These are phyloP conservation scores for Hyperoplus lanceolatus DNA, from an alignment of 2,797 vertebrate genomes.

Conservation along the genomic window DNA sequence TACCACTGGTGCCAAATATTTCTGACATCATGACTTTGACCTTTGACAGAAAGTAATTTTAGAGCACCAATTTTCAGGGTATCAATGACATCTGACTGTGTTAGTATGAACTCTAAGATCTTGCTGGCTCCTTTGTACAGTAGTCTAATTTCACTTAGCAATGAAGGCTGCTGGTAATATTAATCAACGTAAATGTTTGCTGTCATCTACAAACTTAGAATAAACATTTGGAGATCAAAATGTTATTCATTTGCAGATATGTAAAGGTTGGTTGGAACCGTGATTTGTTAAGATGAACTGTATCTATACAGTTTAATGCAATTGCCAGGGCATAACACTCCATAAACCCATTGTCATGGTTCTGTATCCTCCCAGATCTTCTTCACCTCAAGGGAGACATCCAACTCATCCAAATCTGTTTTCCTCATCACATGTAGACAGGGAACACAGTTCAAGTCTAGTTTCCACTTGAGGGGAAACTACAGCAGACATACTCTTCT, in stretches of 20 bases:
- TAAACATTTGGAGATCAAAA: conserved; percentile 27
- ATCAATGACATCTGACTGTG: conserved; percentile 59
- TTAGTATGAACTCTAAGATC: conserved; percentile 46
- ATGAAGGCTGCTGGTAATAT: conserved; percentile 27
- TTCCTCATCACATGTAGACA: conserved; percentile 71
- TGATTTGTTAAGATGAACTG: conserved; percentile 22
- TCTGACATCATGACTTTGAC: conserved; percentile 72
- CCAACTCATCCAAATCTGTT: conserved; percentile 66
- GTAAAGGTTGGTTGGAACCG: neutral
- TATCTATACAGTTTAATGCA: conserved; percentile 19
- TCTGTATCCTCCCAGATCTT: conserved; percentile 51
- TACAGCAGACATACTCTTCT: conserved; percentile 41
- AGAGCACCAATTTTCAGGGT: conserved; percentile 58
- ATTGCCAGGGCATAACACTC: conserved; percentile 15
- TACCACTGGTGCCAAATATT: conserved; percentile 24
- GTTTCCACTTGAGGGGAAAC: conserved; percentile 50
- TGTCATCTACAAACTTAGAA: conserved; percentile 19
- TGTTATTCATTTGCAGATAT: neutral
- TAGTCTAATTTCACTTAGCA: conserved; percentile 60
- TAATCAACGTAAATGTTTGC: conserved; percentile 42
- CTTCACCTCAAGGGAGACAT: conserved; percentile 54
- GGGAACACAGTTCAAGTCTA: conserved; percentile 48
- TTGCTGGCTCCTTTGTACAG: conserved; percentile 40
- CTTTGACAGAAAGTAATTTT: conserved; percentile 67
- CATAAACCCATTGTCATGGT: conserved; percentile 43